These are phyloP conservation scores for Trididemnum nubilum DNA, from an alignment of 23 tunicate species.

Conservation along the genomic window DNA sequence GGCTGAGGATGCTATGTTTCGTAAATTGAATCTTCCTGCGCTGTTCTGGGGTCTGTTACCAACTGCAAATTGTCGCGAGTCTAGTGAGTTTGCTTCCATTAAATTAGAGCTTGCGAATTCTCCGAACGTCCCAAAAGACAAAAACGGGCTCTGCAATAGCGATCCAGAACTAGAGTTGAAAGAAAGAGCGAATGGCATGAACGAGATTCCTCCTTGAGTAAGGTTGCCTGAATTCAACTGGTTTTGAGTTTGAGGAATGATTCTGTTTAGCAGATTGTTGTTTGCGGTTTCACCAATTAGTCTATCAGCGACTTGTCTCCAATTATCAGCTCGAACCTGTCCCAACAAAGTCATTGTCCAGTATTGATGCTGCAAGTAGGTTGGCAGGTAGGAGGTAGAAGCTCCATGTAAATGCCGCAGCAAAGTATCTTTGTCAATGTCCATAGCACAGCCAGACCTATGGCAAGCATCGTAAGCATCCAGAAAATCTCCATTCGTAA, in stretches of 20 bases:
- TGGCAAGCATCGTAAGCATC: constrained; percentile 36
- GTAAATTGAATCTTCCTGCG: not conserved
- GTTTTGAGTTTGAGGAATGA: not conserved
- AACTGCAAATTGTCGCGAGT: not conserved
- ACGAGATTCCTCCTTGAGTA: not conserved
- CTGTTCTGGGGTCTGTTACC: not conserved
- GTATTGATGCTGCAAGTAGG: constrained; percentile 15
- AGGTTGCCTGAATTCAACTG: not conserved
- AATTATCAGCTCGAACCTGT: constrained; percentile 36
- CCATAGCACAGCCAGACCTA: constrained; percentile 19
- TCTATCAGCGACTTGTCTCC: constrained; percentile 28
- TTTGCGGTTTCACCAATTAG: not conserved
- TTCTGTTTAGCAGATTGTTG: constrained; percentile 20
- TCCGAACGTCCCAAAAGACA: constrained; percentile 13
- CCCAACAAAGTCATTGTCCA: constrained; percentile 41
- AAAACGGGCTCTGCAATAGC: not conserved
- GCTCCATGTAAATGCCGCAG: constrained; percentile 3
- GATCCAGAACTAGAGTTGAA: not conserved
- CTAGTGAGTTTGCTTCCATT: not conserved
- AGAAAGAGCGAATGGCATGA: constrained; percentile 14
- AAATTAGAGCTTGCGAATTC: constrained; percentile 8
- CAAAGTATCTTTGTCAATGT: constrained; percentile 8
- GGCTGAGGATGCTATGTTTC: not conserved
- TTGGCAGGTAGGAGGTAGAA: not conserved
- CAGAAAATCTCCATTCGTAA: constrained; percentile 21